Evolutionary conservation across 92 coral and sea anemone genomes (phyloP).

Genomic region (Bergia sp.): DNA sequence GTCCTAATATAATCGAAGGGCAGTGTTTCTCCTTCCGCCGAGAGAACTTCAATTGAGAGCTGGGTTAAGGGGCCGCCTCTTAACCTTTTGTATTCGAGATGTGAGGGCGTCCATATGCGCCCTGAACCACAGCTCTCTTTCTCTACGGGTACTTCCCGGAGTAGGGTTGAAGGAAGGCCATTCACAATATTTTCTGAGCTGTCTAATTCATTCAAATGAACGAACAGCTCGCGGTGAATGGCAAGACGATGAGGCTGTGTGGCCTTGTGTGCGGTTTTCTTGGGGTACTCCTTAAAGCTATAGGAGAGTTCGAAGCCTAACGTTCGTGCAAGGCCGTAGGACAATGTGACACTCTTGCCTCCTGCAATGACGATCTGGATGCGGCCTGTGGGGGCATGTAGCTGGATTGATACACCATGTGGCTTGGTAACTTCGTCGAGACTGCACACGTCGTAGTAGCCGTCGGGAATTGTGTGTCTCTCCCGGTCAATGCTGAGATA

Average conservation of each 20-base stretch:
- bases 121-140: no score
- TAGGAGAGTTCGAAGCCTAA: slow-evolving; percentile 26
- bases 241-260: not conserved
- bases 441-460: no score
- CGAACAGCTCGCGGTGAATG: no score
- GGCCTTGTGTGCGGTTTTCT: slow-evolving; percentile 4
- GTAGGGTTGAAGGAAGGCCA: no score
- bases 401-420: slow-evolving; percentile 20
- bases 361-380: no score
- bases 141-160: no score
- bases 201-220: no score
- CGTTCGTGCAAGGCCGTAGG: slow-evolving; percentile 17
- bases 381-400: no score
- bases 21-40: not conserved
- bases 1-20: slow-evolving; percentile 5
- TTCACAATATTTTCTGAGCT: not conserved
- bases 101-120: slow-evolving; percentile 8
- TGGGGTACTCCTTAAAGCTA: slow-evolving; percentile 22
- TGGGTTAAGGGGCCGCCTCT: slow-evolving; percentile 13
- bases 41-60: slow-evolving; percentile 14
- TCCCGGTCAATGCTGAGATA: slow-evolving; percentile 1
- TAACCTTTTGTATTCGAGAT: not conserved
- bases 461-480: not conserved
- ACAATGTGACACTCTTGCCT: slow-evolving; percentile 22
- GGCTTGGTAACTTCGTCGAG: slow-evolving; percentile 10